Base-by-base conservation (phyloP, 2,888 invertebrate species). In the Eristalis pertinax region DNA sequence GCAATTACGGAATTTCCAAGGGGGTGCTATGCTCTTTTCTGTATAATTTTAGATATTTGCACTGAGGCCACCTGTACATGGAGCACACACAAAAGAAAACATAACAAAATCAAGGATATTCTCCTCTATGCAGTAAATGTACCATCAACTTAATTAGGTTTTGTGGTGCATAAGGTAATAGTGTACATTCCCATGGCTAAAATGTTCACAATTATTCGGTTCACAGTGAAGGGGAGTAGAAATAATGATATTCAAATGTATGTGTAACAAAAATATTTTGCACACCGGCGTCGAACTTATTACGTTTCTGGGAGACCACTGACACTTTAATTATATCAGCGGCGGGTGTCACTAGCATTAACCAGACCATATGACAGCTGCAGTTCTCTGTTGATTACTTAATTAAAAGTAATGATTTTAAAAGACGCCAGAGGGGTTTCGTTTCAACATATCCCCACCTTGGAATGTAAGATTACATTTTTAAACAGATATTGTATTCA, bases 381-480 rank as follows among this genome's bases (percentile, higher is more conserved):
- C 82, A 82, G 73, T 70, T 86, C 77, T 82, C 85, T 78, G 82
- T 74, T 82, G 82, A 78, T 70, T 78, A 70, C 60, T 41, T 74
- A 77, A 82, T 86, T 82, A 78, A 78, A 86, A 78, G 81, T 78
- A 70, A 82, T 74, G 74, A 32, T 64, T 77, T 24, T 19, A 22
- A 78, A 70, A 78, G 56, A 62, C 72, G 60, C 65, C 75, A 32
- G 50, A 26, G n/a, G 68, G 29, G 50, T 50, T 26, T 43, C 43
- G 7, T 35, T 35, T 38, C 38, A 13, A n/a, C 2, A n/a, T 58
- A 24, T 5, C 58, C 2, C 2, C 19, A 15, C 15, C n/a, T n/a
- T n/a, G n/a, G n/a, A n/a, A n/a, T n/a, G n/a, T n/a, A n/a, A n/a
- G n/a, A n/a, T n/a, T n/a, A n/a, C n/a, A n/a, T n/a, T n/a, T n/a